A percentile compares a stretch with the other conserved stretches of the same genome.
Evolutionary conservation across 2,113 vertebrate species (phyloP).

Genomic region (Scomber japonicus): DNA sequence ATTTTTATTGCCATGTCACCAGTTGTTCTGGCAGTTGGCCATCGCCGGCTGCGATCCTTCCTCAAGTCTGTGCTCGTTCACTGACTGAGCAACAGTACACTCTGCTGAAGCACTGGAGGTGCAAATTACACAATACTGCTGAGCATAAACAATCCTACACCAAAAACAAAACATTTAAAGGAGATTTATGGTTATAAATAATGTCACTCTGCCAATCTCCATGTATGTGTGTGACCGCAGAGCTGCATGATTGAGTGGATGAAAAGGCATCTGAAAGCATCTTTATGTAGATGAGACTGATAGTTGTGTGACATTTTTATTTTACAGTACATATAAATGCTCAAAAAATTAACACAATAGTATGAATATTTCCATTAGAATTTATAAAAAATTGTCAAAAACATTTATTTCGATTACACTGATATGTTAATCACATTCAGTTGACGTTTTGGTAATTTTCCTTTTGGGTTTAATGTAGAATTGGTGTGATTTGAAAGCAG

Average conservation of each 20-base stretch:
- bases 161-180: background rate
- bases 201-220: background rate
- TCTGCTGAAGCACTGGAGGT: slow-evolving; percentile 4
- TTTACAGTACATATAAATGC: background rate
- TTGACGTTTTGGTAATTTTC: too few species aligned
- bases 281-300: background rate
- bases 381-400: background rate
- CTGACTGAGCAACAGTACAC: slow-evolving; percentile 21
- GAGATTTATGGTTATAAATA: background rate
- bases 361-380: too few species aligned
- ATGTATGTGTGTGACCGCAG: background rate
- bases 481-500: too few species aligned
- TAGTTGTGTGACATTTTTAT: background rate
- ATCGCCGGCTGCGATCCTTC: slow-evolving; percentile 79
- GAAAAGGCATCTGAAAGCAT: background rate
- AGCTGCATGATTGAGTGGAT: background rate
- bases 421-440: too few species aligned
- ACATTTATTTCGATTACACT: background rate
- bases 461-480: too few species aligned
- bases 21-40: slow-evolving; percentile 80
- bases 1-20: slow-evolving; percentile 85
- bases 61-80: slow-evolving; percentile 67
- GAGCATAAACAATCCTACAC: background rate
- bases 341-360: background rate
- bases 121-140: slow-evolving; percentile 5